phyloP scores from a whole-genome alignment of 2,113 vertebrate species.

The Empidonax alnorum region DNA sequence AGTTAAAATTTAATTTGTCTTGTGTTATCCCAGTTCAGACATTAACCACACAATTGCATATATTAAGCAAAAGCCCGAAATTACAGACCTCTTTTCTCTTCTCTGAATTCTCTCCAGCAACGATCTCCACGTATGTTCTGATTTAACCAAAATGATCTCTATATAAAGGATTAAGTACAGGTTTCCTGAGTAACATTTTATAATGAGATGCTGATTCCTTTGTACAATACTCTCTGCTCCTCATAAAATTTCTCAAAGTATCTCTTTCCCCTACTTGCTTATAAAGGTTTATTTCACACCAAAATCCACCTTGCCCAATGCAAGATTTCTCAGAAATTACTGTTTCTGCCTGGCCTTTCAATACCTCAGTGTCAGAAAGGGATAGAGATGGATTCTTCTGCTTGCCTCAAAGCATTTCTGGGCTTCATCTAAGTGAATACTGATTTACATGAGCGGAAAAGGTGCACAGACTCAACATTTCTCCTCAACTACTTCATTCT shows the following conservation, averaged over 20 bases:
- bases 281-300: constrained; percentile 3
- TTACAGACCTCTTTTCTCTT: background rate
- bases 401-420: background rate
- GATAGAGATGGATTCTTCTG: background rate
- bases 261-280: background rate
- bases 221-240: background rate
- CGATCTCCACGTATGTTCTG: constrained; percentile 11
- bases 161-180: constrained; percentile 13
- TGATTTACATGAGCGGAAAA: constrained; percentile 8
- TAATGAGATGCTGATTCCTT: constrained; percentile 30
- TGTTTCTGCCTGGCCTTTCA: background rate
- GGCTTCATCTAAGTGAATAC: background rate
- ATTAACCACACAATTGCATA: background rate
- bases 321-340: background rate
- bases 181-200: constrained; percentile 34
- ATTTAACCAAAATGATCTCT: constrained; percentile 17
- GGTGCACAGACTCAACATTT: background rate
- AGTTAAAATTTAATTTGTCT: constrained; percentile 9
- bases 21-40: background rate
- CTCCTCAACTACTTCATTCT: background rate
- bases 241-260: background rate
- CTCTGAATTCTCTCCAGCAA: constrained; percentile 11
- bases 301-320: background rate
- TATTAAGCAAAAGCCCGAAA: background rate
- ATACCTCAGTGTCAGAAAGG: background rate